Conservation (phyloP, 1,140 invertebrate species). For the Sycophila sp. region DNA sequence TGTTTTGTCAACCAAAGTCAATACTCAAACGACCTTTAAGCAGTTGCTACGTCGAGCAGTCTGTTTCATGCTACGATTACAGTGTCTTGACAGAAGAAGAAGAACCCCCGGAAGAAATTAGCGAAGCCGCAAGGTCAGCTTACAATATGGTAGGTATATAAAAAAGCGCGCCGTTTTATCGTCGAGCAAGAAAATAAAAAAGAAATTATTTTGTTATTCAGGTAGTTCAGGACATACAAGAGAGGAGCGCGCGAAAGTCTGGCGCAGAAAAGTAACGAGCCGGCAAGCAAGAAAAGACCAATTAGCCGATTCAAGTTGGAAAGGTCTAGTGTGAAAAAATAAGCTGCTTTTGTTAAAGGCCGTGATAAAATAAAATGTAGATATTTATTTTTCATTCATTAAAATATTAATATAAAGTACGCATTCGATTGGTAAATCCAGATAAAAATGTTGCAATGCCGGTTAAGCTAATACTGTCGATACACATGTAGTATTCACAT, state of each 20-base stretch:
- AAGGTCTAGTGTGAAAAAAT: slow-evolving; percentile 39
- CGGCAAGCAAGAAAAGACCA: slow-evolving; percentile 29
- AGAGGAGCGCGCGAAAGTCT: slow-evolving; percentile 11
- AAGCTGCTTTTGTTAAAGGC: slow-evolving; percentile 3
- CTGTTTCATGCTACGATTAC: slow-evolving; percentile 21
- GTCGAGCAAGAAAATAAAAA: not conserved
- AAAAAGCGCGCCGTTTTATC: no score
- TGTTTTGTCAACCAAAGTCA: slow-evolving; percentile 50
- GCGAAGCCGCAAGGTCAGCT: slow-evolving; percentile 31
- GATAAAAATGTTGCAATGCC: no score
- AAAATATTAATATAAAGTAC: no score
- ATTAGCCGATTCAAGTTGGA: slow-evolving; percentile 49
- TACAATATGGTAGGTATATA: slow-evolving; percentile 41
- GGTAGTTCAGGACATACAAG: slow-evolving; percentile 44
- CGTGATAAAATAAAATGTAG: slow-evolving; percentile 3
- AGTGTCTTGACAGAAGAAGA: slow-evolving; percentile 38
- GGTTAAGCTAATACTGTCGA: no score
- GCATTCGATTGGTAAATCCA: no score
- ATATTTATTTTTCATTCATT: slow-evolving; percentile 15
- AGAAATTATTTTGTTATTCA: slow-evolving; percentile 6
- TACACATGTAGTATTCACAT: no score
- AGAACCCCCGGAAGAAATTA: not conserved
- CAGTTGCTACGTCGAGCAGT: slow-evolving; percentile 26
- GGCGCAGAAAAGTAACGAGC: slow-evolving; percentile 11
- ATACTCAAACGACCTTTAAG: slow-evolving; percentile 53